Evolutionary conservation across 2,797 vertebrate species (phyloP).

Genomic region (Centroberyx gerrardi): DNA sequence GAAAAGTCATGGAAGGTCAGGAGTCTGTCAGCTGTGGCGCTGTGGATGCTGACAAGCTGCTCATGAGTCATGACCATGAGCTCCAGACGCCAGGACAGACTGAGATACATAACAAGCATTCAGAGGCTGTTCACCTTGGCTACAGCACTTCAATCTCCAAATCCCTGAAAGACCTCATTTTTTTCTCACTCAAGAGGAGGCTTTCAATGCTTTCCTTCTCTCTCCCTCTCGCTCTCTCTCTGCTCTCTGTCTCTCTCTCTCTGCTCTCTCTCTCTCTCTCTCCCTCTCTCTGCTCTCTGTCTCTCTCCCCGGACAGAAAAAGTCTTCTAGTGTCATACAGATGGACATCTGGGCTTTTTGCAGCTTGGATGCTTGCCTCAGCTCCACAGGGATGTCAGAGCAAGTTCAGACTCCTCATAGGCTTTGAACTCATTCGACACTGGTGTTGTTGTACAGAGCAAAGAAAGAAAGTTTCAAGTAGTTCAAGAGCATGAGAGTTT

Average conservation of each 20-base stretch:
- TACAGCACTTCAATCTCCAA: constrained; percentile 32
- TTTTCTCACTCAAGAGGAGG: constrained; percentile 41
- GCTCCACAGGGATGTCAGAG: constrained; percentile 45
- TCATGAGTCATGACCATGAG: constrained; percentile 56
- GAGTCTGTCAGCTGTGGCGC: constrained; percentile 32
- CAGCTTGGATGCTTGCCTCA: constrained; percentile 50
- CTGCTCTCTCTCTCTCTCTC: not conserved
- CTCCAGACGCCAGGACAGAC: constrained; percentile 36
- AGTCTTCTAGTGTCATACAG: constrained; percentile 25
- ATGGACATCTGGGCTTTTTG: constrained; percentile 64
- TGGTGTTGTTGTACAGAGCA: constrained; percentile 40
- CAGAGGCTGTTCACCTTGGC: constrained; percentile 49
- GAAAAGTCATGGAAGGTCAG: constrained; percentile 50
- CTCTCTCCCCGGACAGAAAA: constrained; percentile 22
- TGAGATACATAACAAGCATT: constrained; percentile 48
- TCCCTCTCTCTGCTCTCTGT: not conserved
- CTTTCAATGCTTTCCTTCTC: not conserved
- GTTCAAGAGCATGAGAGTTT: not conserved
- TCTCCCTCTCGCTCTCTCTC: not conserved
- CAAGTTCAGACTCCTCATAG: constrained; percentile 51
- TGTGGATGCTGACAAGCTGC: constrained; percentile 41
- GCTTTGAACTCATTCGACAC: constrained; percentile 52
- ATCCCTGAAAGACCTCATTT: constrained; percentile 34
- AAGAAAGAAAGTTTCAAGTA: constrained; percentile 31
- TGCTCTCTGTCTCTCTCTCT: constrained; percentile 11